These are phyloP conservation scores for Crambe crambe DNA, from an alignment of 37 sponge, comb jelly and placozoan genomes.

Conservation along the genomic window DNA sequence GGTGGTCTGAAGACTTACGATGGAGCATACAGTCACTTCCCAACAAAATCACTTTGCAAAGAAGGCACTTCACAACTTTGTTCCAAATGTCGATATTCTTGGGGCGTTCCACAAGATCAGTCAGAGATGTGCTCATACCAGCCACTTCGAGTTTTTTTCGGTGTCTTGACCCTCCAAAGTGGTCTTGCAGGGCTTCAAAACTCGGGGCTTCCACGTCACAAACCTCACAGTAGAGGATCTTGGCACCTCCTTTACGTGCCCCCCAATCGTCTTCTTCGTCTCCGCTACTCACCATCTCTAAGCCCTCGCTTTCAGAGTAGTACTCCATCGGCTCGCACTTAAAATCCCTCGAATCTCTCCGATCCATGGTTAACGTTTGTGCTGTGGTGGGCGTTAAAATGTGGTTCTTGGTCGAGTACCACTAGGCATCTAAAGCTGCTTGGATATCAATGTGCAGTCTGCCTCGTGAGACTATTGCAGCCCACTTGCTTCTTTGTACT, in stretches of 20 bases:
- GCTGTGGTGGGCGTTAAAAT: no score
- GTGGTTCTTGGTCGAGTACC: no score
- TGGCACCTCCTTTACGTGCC: no score
- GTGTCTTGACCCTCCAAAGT: slow-evolving; percentile 27
- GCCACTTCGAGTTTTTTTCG: slow-evolving; percentile 1
- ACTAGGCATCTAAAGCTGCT: no score
- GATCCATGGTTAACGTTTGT: no score
- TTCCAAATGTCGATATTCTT: background rate
- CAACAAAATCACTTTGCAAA: slow-evolving; percentile 7
- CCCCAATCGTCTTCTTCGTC: background rate
- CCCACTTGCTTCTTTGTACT: no score
- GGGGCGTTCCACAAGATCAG: background rate
- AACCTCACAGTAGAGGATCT: slow-evolving; percentile 11
- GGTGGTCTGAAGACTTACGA: background rate
- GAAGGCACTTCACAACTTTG: slow-evolving; percentile 7
- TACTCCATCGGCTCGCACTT: no score
- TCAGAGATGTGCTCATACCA: background rate
- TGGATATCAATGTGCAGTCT: no score
- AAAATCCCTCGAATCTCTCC: no score
- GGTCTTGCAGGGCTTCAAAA: background rate
- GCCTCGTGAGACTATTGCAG: no score
- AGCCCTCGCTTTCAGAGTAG: background rate
- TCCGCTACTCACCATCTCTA: background rate
- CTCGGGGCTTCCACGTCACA: background rate
- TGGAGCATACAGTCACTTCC: background rate